These are phyloP conservation scores for Campaea margaritaria DNA, from an alignment of 2,888 invertebrate species.

Conservation along the genomic window DNA sequence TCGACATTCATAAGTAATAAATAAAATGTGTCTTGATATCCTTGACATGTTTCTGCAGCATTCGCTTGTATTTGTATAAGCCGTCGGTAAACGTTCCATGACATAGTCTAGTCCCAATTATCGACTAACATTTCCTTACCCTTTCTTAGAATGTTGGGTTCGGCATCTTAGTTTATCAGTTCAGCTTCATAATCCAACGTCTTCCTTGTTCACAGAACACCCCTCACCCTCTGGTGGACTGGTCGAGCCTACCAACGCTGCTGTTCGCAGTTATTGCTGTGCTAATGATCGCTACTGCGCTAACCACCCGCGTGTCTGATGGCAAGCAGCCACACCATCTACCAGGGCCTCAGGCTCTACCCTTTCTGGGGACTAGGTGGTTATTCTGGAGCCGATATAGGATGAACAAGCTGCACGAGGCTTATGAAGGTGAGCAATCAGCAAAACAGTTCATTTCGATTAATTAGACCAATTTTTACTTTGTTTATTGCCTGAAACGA, in stretches of 20 bases:
- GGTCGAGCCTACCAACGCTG: slow-evolving; percentile 75
- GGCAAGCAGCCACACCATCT: slow-evolving; percentile 70
- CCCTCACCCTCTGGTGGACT: slow-evolving; percentile 72
- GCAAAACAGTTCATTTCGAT: neutral
- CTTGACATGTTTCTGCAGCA: neutral
- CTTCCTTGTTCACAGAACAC: slow-evolving; percentile 57
- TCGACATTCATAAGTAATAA: neutral
- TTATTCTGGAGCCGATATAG: slow-evolving; percentile 89
- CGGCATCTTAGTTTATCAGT: neutral
- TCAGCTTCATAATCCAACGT: neutral
- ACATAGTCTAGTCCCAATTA: too few relatives aligned
- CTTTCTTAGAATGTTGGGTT: too few relatives aligned
- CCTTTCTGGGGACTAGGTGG: slow-evolving; percentile 93
- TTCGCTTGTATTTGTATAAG: neutral
- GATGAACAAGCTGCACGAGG: slow-evolving; percentile 91
- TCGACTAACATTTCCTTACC: too few relatives aligned
- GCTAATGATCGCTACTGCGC: slow-evolving; percentile 62
- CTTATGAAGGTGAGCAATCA: slow-evolving; percentile 87
- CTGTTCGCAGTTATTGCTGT: slow-evolving; percentile 65
- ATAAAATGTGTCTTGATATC: neutral
- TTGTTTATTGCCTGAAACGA: too few relatives aligned
- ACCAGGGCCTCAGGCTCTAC: slow-evolving; percentile 90
- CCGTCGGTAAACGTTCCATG: too few relatives aligned
- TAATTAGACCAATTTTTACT: too few relatives aligned
- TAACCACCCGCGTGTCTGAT: slow-evolving; percentile 60